Base-by-base conservation (phyloP, 2,888 invertebrate species). In the Odontothrips loti region DNA sequence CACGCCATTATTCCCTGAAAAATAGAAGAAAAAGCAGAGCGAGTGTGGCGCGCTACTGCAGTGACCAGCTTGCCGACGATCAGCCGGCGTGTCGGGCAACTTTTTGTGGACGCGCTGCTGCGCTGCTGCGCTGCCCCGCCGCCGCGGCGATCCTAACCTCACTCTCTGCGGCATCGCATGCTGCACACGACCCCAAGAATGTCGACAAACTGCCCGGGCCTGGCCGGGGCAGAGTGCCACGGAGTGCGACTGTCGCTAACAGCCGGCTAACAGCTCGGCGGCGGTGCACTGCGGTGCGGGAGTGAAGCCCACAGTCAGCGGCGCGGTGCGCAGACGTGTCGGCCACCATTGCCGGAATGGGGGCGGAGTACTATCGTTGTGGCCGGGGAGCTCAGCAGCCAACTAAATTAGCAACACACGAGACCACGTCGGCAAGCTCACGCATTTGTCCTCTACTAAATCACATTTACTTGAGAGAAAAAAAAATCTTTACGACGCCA, bases 111-210 rank as follows among this genome's bases (percentile, higher is more conserved):
- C 27, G 27, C 27, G 23, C 6, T 43, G 34, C 34, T 6, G 34
- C 34, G 34, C 34, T 6, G 58, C 58, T n/a, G 17, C 68, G 68
- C 68, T 1, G 11, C 68, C 27, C 34, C 27, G 27, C 68, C 23
- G 68, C 23, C 11, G 10, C 68, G 68, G 27, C 68, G 23, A 68
- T 6, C 68, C 68, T 68, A 23, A 68, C 68, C 68, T 68, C 68
- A 68, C 68, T 68, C 23, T 23, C 27, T 10, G 58, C 58, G 15
- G 58, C n/a, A 58, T 15, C n/a, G 58, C n/a, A 17, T 58, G 17
- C 58, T 58, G 58, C 58, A 58, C 58, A 58, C 58, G 58, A 58
- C 58, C 68, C 68, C 27, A 75, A 75, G 68, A 75, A 75, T 75
- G 68, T 75, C 68, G 27, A 75, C 68, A 75, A 75, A 75, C 68